These are phyloP conservation scores for Chalcosyrphus nemorum DNA, from an alignment of 2,888 invertebrate genomes.

Conservation along the genomic window DNA sequence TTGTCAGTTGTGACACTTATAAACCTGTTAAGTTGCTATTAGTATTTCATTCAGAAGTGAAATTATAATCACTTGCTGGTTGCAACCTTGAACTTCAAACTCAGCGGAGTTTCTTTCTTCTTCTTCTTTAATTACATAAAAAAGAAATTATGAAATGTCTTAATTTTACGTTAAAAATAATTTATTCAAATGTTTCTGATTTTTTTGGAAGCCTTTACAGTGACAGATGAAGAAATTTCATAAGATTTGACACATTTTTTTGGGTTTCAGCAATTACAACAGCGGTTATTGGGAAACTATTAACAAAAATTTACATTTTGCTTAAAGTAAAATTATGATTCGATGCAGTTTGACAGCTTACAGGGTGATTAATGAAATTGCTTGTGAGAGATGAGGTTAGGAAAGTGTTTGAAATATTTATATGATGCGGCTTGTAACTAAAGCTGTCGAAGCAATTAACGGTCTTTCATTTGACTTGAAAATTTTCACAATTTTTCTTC, in stretches of 20 bases:
- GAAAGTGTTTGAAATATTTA: background rate
- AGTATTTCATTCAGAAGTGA: background rate
- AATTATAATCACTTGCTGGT: background rate
- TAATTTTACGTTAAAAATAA: background rate
- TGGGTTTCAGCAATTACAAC: background rate
- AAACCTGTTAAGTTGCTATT: slow-evolving; percentile 50
- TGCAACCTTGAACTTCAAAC: slow-evolving; percentile 62
- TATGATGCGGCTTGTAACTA: too few relatives aligned
- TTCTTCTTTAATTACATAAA: background rate
- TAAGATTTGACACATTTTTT: background rate
- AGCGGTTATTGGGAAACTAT: background rate
- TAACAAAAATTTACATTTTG: background rate
- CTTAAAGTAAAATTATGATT: background rate
- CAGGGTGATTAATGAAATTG: background rate
- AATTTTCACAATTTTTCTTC: too few relatives aligned
- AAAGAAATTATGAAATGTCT: background rate
- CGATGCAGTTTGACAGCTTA: background rate
- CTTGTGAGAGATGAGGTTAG: background rate
- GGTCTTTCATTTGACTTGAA: too few relatives aligned
- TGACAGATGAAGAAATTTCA: slow-evolving; percentile 3
- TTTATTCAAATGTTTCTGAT: slow-evolving; percentile 23
- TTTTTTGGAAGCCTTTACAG: background rate
- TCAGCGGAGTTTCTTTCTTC: slow-evolving; percentile 22
- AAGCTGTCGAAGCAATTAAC: too few relatives aligned
- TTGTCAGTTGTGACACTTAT: slow-evolving; percentile 33